Conservation (phyloP, 2,113 vertebrate species). For the Chlamydotis undulata region DNA sequence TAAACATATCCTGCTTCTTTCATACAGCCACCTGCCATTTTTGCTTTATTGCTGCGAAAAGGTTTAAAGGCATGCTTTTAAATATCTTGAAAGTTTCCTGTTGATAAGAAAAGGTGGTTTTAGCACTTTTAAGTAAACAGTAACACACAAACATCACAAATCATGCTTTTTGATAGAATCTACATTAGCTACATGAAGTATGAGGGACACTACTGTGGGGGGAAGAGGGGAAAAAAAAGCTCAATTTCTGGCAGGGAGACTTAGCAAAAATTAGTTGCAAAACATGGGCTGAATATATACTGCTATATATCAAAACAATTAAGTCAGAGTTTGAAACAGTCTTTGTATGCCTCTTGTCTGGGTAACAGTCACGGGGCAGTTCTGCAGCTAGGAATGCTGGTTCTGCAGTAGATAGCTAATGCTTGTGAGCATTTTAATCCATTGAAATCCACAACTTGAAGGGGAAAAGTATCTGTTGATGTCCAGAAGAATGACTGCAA, state of each 20-base stretch:
- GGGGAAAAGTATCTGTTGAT: background rate
- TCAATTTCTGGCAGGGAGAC: background rate
- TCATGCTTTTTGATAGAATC: conserved; percentile 72
- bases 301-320: background rate
- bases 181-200: conserved; percentile 39
- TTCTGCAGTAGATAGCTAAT: background rate
- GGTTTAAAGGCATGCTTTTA: conserved; percentile 75
- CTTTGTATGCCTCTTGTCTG: background rate
- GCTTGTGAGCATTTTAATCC: background rate
- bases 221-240: background rate
- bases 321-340: background rate
- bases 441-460: background rate
- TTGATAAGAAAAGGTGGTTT: conserved; percentile 77
- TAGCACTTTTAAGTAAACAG: conserved; percentile 74
- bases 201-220: background rate
- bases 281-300: background rate
- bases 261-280: background rate
- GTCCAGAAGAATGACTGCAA: background rate
- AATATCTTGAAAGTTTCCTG: conserved; percentile 76
- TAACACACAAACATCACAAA: conserved; percentile 72
- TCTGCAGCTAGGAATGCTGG: background rate
- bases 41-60: conserved; percentile 69
- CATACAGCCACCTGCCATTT: conserved; percentile 74
- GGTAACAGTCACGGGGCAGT: background rate
- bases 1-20: conserved; percentile 70